Evolutionary conservation across 2,888 invertebrate genomes (phyloP).

Genomic region (Pachycephus smyrnensis): DNA sequence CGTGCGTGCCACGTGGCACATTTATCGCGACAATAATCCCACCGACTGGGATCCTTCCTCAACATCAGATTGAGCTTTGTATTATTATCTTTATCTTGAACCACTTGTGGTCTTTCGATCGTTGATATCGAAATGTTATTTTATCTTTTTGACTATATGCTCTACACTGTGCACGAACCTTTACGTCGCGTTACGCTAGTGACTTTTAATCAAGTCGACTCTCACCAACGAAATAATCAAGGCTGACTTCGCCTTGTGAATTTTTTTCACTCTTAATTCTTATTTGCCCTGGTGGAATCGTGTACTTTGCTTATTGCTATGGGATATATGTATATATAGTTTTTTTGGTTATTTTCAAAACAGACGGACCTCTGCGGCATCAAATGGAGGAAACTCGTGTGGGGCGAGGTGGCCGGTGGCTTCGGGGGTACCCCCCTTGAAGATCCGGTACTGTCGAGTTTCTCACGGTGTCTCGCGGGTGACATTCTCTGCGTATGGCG

Average conservation of each 20-base stretch:
- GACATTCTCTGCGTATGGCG: slow-evolving; percentile 99
- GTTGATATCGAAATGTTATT: not conserved
- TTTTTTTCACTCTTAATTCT: not conserved
- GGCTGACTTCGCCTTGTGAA: not conserved
- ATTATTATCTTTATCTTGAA: not conserved
- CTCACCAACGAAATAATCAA: not conserved
- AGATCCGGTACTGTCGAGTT: slow-evolving; percentile 91
- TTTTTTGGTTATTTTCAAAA: slow-evolving; percentile 65
- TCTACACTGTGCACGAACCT: not conserved
- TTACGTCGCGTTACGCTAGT: not conserved
- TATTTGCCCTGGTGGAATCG: too few relatives aligned
- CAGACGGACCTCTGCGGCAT: slow-evolving; percentile 99
- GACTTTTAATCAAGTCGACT: not conserved
- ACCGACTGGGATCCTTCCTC: not conserved
- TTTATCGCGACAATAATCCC: not conserved
- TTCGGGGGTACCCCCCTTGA: slow-evolving; percentile 77
- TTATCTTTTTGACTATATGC: not conserved
- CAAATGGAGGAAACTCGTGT: slow-evolving; percentile 97
- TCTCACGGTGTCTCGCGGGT: slow-evolving; percentile 90
- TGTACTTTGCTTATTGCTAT: not conserved
- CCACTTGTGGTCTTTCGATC: not conserved
- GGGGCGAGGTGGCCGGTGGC: slow-evolving; percentile 76
- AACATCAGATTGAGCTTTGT: not conserved
- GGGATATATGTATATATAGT: not conserved
- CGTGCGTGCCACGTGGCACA: not conserved